Conservation (phyloP, 2,888 invertebrate genomes). For the Saturnia pavonia region DNA sequence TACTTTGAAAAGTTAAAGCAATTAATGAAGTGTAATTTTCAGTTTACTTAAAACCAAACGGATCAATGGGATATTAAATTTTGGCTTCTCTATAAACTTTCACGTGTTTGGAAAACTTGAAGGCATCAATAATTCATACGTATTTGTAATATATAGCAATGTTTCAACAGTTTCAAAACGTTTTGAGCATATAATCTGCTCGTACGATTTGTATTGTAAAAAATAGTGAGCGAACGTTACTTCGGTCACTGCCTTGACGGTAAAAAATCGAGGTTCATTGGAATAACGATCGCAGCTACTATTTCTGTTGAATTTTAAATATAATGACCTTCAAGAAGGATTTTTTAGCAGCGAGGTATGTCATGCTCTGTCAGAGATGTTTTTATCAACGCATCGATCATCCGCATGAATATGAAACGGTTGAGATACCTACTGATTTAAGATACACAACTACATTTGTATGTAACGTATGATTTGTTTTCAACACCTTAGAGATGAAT, state of each 20-base stretch:
- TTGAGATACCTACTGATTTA: too few relatives aligned
- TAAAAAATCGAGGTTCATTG: conserved; percentile 3
- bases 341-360: not conserved
- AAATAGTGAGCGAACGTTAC: not conserved
- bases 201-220: not conserved
- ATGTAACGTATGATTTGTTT: too few relatives aligned
- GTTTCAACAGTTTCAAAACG: not conserved
- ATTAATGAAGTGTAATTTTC: too few relatives aligned
- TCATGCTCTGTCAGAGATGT: too few relatives aligned
- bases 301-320: not conserved
- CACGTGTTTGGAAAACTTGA: too few relatives aligned
- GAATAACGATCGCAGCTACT: not conserved
- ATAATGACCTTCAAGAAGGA: conserved; percentile 2
- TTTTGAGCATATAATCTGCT: not conserved
- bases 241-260: not conserved
- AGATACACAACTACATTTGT: not conserved
- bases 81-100: too few relatives aligned
- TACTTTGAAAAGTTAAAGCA: too few relatives aligned
- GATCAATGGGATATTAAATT: too few relatives aligned
- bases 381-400: not conserved
- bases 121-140: not conserved
- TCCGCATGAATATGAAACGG: not conserved
- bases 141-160: not conserved
- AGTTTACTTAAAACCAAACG: too few relatives aligned
- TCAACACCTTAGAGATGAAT: too few relatives aligned